phyloP scores from a whole-genome alignment of 2,888 invertebrate genomes.

The Alsophila aescularia region DNA sequence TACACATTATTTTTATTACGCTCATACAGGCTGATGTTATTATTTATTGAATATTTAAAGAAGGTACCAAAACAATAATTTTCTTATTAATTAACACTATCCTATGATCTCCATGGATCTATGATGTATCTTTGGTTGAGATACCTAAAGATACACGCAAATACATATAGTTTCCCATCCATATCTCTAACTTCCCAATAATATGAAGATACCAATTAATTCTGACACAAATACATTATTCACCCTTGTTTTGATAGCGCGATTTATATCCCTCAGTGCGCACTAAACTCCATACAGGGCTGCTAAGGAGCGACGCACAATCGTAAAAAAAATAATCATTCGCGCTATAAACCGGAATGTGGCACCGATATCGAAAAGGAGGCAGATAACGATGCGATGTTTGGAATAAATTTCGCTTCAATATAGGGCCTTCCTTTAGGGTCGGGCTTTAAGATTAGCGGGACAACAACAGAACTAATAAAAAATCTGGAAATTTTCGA shows the following conservation, averaged over 20 bases:
- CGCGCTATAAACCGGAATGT: constrained; percentile 36
- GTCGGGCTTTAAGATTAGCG: constrained; percentile 17
- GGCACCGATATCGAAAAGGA: constrained; percentile 26
- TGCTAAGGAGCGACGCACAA: constrained; percentile 24
- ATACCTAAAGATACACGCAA: too few species aligned
- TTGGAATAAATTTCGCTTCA: constrained; percentile 28
- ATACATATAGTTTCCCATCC: too few species aligned
- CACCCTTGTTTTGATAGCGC: constrained; percentile 1
- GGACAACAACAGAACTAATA: background rate
- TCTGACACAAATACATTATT: constrained; percentile 17
- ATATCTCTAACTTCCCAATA: too few species aligned
- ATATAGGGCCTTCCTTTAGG: constrained; percentile 24
- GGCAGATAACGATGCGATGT: constrained; percentile 31
- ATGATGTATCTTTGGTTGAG: too few species aligned
- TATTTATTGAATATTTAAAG: too few species aligned
- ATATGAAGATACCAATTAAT: background rate
- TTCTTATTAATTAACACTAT: too few species aligned
- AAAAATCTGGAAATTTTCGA: background rate
- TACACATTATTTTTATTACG: too few species aligned
- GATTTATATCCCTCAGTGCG: constrained; percentile 15
- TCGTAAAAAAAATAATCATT: constrained; percentile 41
- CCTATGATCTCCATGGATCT: too few species aligned
- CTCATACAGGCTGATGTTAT: too few species aligned
- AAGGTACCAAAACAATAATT: too few species aligned
- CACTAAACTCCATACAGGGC: constrained; percentile 16